Evolutionary conservation across 1,140 invertebrate species (phyloP).

Genomic region (Goniozus legneri): DNA sequence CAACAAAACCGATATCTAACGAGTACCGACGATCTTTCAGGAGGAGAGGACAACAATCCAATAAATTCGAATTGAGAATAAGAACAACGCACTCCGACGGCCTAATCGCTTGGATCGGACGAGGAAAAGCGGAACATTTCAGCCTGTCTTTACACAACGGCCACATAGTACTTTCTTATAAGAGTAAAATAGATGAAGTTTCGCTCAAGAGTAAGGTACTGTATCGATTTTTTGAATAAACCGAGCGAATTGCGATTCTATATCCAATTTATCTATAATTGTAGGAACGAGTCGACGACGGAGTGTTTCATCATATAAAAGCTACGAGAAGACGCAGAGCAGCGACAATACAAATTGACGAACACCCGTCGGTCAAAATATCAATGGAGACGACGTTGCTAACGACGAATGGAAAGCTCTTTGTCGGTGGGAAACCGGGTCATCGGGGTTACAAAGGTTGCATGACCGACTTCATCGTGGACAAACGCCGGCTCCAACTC

Average conservation of each 20-base stretch:
- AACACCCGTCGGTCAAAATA: constrained; percentile 45
- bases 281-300: constrained; percentile 57
- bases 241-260: neutral
- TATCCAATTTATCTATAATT: constrained; percentile 1
- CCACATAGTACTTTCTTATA: constrained; percentile 59
- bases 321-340: constrained; percentile 51
- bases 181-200: constrained; percentile 42
- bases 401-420: constrained; percentile 50
- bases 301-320: constrained; percentile 45
- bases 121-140: constrained; percentile 52
- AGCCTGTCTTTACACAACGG: constrained; percentile 51
- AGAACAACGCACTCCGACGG: constrained; percentile 60
- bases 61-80: constrained; percentile 63
- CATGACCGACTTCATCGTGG: constrained; percentile 58
- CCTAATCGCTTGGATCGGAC: constrained; percentile 63
- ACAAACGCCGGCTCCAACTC: constrained; percentile 52
- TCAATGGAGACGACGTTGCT: constrained; percentile 37
- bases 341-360: constrained; percentile 58
- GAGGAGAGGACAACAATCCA: constrained; percentile 59
- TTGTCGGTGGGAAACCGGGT: constrained; percentile 54
- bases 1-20: too few species aligned
- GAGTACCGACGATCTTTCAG: constrained; percentile 38
- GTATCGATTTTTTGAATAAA: constrained; percentile 7
- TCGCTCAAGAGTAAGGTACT: constrained; percentile 58
- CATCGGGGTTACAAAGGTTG: constrained; percentile 64